Evolutionary conservation across 1,140 invertebrate genomes (phyloP).

Genomic region (Artemia franciscana): DNA sequence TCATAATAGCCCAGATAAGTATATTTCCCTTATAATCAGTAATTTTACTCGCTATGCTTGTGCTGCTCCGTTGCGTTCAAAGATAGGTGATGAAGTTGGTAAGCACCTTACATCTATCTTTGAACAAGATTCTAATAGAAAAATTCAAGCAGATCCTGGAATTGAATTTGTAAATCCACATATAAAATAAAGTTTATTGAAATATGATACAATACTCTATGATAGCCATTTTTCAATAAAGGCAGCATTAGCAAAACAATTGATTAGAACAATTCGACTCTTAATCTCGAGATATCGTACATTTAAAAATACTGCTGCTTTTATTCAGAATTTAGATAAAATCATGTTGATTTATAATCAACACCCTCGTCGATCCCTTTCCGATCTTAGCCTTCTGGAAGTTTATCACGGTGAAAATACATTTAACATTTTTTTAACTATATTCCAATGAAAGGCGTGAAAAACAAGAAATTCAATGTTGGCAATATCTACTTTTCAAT

Average conservation of each 20-base stretch:
- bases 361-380: neutral
- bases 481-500: too few species aligned
- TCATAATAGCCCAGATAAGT: neutral
- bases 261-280: neutral
- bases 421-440: too few species aligned
- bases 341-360: neutral
- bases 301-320: neutral
- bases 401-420: neutral
- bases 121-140: neutral
- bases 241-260: neutral
- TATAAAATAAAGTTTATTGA: neutral
- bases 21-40: neutral
- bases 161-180: neutral
- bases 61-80: neutral
- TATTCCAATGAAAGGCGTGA: too few species aligned
- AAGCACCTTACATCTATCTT: neutral
- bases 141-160: neutral
- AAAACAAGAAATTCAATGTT: too few species aligned
- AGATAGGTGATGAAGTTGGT: neutral
- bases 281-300: neutral
- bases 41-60: neutral
- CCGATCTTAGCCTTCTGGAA: neutral
- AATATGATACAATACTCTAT: neutral
- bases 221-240: neutral
- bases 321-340: neutral